Evolutionary conservation across 2,113 vertebrate species (phyloP).

Genomic region (Mola mola): DNA sequence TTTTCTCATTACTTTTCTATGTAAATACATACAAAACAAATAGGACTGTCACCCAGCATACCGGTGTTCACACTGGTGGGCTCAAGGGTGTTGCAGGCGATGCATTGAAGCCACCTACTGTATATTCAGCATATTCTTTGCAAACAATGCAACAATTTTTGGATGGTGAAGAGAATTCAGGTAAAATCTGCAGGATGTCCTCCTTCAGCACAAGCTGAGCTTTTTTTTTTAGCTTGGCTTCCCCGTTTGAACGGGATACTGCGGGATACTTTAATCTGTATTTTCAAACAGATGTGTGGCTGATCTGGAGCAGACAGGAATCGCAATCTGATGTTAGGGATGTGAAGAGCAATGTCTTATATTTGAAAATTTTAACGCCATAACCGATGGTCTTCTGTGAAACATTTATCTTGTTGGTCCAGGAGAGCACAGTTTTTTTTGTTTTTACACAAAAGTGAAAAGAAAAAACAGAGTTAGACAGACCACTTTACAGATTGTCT

Average conservation of each 20-base stretch:
- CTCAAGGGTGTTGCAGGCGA: no score
- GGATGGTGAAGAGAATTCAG: slow-evolving; percentile 4
- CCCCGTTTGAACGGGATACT: no score
- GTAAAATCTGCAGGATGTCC: neutral
- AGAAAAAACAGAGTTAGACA: neutral
- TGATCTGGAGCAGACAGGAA: slow-evolving; percentile 4
- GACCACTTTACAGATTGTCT: neutral
- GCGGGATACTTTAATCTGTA: slow-evolving; percentile 6
- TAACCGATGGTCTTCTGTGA: neutral
- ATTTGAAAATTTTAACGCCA: slow-evolving; percentile 6
- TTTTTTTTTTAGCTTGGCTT: no score
- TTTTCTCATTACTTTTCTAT: no score
- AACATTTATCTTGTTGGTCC: neutral
- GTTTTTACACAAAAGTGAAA: neutral
- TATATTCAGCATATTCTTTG: neutral
- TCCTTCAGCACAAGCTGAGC: neutral
- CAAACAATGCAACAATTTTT: slow-evolving; percentile 21
- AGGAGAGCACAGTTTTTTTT: neutral
- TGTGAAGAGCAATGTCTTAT: neutral
- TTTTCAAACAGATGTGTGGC: slow-evolving; percentile 8
- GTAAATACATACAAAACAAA: no score
- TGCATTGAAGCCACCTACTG: neutral
- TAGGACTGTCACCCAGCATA: no score
- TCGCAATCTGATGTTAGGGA: slow-evolving; percentile 7
- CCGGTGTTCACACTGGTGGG: no score